Evolutionary conservation across 1,140 invertebrate genomes (phyloP), one percentile per base, ranked within the genome.

Genomic region (Charaxes varanes): DNA sequence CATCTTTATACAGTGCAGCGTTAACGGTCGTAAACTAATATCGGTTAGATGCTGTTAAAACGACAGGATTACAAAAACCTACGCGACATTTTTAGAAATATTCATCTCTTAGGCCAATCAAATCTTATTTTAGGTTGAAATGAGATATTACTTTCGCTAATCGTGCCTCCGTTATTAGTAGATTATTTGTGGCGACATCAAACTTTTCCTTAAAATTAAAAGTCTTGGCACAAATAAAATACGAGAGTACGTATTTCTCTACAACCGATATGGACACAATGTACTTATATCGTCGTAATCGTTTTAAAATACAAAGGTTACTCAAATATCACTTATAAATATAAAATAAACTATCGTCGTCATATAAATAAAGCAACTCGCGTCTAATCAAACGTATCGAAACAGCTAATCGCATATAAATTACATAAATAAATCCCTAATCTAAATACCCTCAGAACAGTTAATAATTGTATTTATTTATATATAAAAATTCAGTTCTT

Each of bases 401-500:
- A 58, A 57, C 59, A 57, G 54, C 61, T 57, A 53, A 53, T 45
- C 37, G 48, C 44, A 28, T 53, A 62, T 69, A 73, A 76, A 62
- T 76, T 63, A 70, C 56, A 74, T 71, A 77, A 77, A 77, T 77
- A 68, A 76, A 65, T 41, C 52, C 68, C 78, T 78, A 77, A 46
- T 67, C 77, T 81, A 83, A 70, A 74, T 83, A 85, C 78, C 79
- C 79, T 84, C 81, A 81, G 78, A 80, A 80, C 81, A 72, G 58
- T 81, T 76, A 83, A 78, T 78, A 79, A 41, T n/a, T 74, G 72
- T 80, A 59, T 59, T 52, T 42, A 83, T 84, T 84, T 73, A n/a
- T n/a, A n/a, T n/a, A n/a, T n/a, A n/a, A 84, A 82, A 84, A 84
- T 82, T 85, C 84, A 85, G 84, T 85, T 85, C 84, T 85, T 85